Evolutionary conservation across 2,113 vertebrate genomes (phyloP).

Genomic region (Podarcis muralis): DNA sequence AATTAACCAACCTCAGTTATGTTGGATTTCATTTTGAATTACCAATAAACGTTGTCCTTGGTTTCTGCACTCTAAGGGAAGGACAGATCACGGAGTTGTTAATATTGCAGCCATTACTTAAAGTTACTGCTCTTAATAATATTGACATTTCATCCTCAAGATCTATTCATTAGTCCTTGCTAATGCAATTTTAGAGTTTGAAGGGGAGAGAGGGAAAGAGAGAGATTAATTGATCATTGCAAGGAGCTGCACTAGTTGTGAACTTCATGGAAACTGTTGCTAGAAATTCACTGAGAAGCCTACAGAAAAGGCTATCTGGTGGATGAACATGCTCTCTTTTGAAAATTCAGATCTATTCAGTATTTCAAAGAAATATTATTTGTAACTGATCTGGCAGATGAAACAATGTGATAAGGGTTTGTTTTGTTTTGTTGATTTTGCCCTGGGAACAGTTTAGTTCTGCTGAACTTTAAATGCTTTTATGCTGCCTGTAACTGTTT

Average conservation of each 20-base stretch:
- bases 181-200: neutral
- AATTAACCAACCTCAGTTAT: neutral
- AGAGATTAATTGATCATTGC: neutral
- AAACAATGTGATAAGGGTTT: neutral
- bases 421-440: too few relatives aligned
- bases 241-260: too few relatives aligned
- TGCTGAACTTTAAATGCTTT: neutral
- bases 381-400: neutral
- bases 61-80: neutral
- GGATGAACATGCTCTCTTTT: neutral
- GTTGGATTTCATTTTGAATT: neutral
- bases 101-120: neutral
- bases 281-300: neutral
- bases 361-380: neutral
- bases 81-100: neutral
- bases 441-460: neutral
- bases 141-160: neutral
- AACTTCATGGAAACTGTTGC: neutral
- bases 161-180: neutral
- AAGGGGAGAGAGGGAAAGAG: neutral
- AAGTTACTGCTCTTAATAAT: neutral
- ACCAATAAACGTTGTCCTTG: neutral
- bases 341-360: neutral
- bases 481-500: too few relatives aligned
- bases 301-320: neutral